These are phyloP conservation scores for Julus scanicus DNA, from an alignment of 2,888 invertebrate species.

Conservation along the genomic window DNA sequence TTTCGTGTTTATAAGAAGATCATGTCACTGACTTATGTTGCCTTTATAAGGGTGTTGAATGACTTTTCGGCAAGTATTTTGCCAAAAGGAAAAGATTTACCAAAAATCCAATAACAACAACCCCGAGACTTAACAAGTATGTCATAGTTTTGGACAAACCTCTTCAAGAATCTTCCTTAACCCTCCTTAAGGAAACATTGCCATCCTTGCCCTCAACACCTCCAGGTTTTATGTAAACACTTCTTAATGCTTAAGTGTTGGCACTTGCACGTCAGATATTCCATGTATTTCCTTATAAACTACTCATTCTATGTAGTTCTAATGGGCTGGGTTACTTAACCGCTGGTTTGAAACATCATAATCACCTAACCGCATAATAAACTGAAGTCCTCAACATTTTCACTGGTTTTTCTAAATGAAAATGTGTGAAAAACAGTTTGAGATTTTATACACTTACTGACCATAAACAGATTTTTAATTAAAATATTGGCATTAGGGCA, in stretches of 20 bases:
- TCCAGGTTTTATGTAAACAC: constrained; percentile 2
- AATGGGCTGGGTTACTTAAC: not conserved
- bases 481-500: too few species aligned
- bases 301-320: not conserved
- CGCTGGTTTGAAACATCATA: not conserved
- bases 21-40: too few species aligned
- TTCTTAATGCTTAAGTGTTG: not conserved
- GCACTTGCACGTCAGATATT: not conserved
- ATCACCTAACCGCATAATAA: not conserved
- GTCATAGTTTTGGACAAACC: not conserved
- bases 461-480: too few species aligned
- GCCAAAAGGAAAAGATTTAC: not conserved
- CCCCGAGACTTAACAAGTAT: not conserved
- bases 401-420: too few species aligned
- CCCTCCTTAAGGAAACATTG: not conserved
- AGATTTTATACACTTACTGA: too few species aligned
- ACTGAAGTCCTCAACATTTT: too few species aligned
- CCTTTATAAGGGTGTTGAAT: too few species aligned
- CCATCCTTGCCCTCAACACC: constrained; percentile 6
- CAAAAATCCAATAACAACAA: not conserved
- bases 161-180: not conserved
- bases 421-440: too few species aligned
- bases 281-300: not conserved
- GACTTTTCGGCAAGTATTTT: too few species aligned
- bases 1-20: too few species aligned